These are phyloP conservation scores for Lydus trimaculatus DNA, from an alignment of 2,888 invertebrate species.

Conservation along the genomic window DNA sequence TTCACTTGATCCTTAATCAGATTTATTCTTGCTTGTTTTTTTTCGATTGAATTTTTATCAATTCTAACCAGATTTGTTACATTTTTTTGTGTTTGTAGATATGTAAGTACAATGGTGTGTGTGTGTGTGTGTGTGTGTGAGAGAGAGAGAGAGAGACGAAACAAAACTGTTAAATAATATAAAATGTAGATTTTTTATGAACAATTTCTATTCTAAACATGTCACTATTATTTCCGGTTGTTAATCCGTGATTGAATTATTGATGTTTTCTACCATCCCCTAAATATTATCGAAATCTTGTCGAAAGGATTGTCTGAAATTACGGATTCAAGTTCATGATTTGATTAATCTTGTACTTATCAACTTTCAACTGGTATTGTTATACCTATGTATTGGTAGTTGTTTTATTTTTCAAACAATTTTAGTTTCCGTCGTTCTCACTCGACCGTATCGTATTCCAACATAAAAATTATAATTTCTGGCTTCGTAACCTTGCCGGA, in stretches of 20 bases:
- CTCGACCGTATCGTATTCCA: not conserved
- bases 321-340: not conserved
- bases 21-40: not conserved
- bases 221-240: not conserved
- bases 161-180: too few species aligned
- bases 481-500: conserved; percentile 8
- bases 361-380: not conserved
- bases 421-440: not conserved
- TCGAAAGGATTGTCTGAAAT: too few species aligned
- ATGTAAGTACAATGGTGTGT: too few species aligned
- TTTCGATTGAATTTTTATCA: not conserved
- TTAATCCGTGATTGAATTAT: not conserved
- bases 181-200: not conserved
- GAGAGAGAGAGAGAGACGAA: too few species aligned
- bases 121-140: too few species aligned
- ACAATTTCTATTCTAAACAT: not conserved
- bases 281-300: too few species aligned
- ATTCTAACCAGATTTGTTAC: not conserved
- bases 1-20: conserved; percentile 34
- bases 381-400: not conserved
- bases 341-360: not conserved
- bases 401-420: not conserved
- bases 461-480: conserved; percentile 7
- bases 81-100: not conserved
- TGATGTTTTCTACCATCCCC: not conserved